Percentiles rank a stretch among this genome's conserved stretches.
These are phyloP conservation scores for Bimastos eiseni DNA, from an alignment of 2,888 invertebrate species.

Conservation along the genomic window DNA sequence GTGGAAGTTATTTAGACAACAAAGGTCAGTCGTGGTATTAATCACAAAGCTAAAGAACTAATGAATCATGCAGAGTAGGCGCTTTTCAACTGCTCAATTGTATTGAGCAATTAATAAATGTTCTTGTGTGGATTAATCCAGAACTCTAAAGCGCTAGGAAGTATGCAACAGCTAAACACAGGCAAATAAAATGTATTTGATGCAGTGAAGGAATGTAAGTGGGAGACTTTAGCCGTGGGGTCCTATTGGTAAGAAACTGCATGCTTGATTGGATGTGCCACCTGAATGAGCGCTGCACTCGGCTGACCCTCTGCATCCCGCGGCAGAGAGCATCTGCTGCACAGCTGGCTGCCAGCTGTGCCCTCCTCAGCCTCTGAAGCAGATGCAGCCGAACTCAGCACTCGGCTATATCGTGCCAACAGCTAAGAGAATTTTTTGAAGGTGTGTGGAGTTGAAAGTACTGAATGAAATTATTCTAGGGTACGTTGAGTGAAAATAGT, in stretches of 20 bases:
- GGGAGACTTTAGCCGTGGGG: background rate
- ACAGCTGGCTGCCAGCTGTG: background rate
- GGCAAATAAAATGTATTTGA: background rate
- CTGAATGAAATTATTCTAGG: background rate
- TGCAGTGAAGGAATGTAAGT: background rate
- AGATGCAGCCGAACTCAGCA: background rate
- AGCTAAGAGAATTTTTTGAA: background rate
- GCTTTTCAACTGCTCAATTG: background rate
- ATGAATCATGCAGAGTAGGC: background rate
- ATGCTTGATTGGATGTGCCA: slow-evolving; percentile 6
- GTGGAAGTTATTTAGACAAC: background rate
- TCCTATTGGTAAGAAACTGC: background rate
- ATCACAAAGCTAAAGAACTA: background rate
- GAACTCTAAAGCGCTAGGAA: background rate
- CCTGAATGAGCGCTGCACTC: slow-evolving; percentile 13
- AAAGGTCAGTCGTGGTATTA: background rate
- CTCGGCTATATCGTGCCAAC: background rate
- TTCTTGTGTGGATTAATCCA: too few species aligned
- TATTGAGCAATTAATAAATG: too few species aligned
- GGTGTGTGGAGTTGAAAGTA: background rate
- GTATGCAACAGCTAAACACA: background rate
- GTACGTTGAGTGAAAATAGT: background rate
- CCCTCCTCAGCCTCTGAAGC: slow-evolving; percentile 2
- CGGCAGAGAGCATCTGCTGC: background rate
- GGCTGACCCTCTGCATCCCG: background rate